Conservation (phyloP, 1,140 invertebrate species). For the Drosophila nigrodunni region DNA sequence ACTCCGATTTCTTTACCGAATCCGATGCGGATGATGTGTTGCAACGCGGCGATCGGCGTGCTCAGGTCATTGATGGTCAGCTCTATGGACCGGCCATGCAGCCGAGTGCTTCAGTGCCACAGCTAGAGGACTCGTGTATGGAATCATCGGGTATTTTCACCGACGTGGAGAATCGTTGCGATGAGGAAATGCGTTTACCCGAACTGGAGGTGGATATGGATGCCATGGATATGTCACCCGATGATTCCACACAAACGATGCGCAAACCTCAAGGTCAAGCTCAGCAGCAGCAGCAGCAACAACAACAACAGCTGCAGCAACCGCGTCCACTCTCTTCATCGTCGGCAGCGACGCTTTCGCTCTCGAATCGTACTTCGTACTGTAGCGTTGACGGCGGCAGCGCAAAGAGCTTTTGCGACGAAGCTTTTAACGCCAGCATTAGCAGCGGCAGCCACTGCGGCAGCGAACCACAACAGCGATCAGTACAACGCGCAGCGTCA, state of each 20-base stretch:
- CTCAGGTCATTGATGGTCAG: conserved; percentile 93
- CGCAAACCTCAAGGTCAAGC: conserved; percentile 76
- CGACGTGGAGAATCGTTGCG: conserved; percentile 90
- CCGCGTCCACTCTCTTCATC: conserved; percentile 69
- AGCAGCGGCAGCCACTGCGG: conserved; percentile 9
- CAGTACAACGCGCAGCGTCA: conserved; percentile 70
- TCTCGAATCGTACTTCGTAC: conserved; percentile 83
- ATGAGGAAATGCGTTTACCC: conserved; percentile 77
- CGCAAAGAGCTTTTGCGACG: conserved; percentile 76
- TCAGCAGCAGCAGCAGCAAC: conserved; percentile 49
- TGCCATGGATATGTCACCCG: conserved; percentile 86
- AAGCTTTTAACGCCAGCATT: conserved; percentile 68
- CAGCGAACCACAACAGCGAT: conserved; percentile 36
- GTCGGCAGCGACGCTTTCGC: conserved; percentile 75
- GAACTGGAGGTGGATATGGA: conserved; percentile 65
- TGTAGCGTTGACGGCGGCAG: conserved; percentile 81
- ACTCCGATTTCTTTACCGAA: conserved; percentile 95
- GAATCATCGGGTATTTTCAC: conserved; percentile 94
- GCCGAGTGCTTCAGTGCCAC: conserved; percentile 84
- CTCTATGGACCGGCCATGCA: conserved; percentile 89
- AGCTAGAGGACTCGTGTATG: conserved; percentile 89
- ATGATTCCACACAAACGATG: conserved; percentile 85
- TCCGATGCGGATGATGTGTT: conserved; percentile 93
- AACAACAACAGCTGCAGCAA: conserved; percentile 37
- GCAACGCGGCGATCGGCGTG: conserved; percentile 89